These are phyloP conservation scores for Telmatochromis brichardi DNA, from an alignment of 2,113 vertebrate genomes.

Conservation along the genomic window DNA sequence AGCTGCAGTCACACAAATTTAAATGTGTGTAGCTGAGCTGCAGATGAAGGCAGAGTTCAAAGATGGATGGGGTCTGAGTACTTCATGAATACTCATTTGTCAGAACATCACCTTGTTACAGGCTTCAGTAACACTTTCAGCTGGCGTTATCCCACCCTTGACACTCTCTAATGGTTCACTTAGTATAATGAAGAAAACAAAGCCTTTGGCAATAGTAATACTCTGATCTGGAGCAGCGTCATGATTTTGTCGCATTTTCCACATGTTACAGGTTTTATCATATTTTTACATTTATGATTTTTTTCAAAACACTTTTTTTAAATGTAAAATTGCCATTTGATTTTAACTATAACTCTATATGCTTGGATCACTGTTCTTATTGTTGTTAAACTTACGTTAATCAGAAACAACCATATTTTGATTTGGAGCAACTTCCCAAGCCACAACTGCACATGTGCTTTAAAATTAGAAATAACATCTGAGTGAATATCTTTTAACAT, in stretches of 20 bases:
- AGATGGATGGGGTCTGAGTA: background rate
- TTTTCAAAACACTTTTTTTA: background rate
- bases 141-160: background rate
- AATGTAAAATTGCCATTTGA: background rate
- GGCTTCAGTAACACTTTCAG: background rate
- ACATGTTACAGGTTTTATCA: background rate
- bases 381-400: background rate
- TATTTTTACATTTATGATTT: background rate
- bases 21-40: background rate
- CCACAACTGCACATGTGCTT: background rate
- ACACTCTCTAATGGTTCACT: background rate
- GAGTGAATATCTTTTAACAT: background rate
- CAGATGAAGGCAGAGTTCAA: background rate
- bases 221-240: background rate
- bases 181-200: background rate
- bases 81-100: background rate
- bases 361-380: background rate
- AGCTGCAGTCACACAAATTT: background rate
- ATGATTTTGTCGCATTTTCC: background rate
- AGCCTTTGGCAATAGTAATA: background rate
- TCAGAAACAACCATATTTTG: background rate
- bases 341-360: background rate
- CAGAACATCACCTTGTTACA: background rate
- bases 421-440: background rate
- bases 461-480: background rate